Evolutionary conservation across 2,888 invertebrate species (phyloP).

Genomic region (Catocala fraxini): DNA sequence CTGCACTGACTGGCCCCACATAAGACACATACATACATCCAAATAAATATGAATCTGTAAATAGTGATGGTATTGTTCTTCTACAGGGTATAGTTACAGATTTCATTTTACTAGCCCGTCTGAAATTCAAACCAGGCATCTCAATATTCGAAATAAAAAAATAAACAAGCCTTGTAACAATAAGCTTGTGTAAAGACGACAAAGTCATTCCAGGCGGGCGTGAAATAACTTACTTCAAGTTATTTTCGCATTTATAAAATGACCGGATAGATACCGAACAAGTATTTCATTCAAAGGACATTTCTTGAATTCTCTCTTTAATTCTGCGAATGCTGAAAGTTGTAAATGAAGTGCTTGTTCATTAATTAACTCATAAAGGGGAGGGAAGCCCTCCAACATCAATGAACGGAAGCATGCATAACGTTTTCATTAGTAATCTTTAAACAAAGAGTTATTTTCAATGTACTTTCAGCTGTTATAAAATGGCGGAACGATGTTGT

Average conservation of each 20-base stretch:
- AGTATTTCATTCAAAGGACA: background rate
- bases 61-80: too few species aligned
- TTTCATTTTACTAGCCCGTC: too few species aligned
- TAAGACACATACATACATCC: too few species aligned
- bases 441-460: background rate
- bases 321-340: conserved; percentile 2
- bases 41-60: too few species aligned
- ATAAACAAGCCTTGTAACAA: too few species aligned
- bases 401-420: background rate
- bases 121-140: too few species aligned
- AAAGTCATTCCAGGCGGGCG: too few species aligned
- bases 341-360: conserved; percentile 8
- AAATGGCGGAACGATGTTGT: background rate
- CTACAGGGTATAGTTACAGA: too few species aligned
- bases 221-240: background rate
- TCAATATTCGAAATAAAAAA: too few species aligned
- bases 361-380: conserved; percentile 1
- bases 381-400: background rate
- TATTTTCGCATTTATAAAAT: background rate
- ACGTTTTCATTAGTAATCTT: too few species aligned
- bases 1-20: too few species aligned
- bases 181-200: too few species aligned
- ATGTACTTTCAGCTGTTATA: background rate
- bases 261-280: background rate
- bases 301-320: background rate